Evolutionary conservation across 2,113 vertebrate genomes (phyloP), one percentile per base, ranked within the genome.

Genomic region (Rhea pennata): DNA sequence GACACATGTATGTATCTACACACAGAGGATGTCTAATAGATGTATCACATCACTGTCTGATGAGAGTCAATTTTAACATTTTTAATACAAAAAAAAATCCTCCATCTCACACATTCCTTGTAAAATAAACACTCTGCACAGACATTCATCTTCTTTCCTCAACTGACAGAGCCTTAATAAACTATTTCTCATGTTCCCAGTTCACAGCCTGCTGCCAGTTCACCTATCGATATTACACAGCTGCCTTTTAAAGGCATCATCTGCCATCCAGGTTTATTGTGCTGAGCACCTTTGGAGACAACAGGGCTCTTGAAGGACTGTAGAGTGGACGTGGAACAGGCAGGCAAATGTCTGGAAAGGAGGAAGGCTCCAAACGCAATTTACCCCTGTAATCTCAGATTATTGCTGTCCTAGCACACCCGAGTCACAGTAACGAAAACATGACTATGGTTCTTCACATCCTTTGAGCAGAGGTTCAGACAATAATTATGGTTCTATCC

Each of bases 391-490:
- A 72, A 69, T 13, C 10, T 40, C 39, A 4, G 5, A 10, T 64
- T 33, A 79, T 44, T 62, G 39, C 75, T 84, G 29, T 40, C 27
- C 44, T 59, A 59, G 33, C 46, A 39, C 3, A 20, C 22, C 23
- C 0, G 0, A 24, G 36, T 20, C n/a, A 31, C 1, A 3, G 53
- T 22, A 83, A 75, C 53, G 54, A 12, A 31, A 76, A 12, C 7
- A 20, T 2, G 5, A 20, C 4, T 42, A 40, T 20, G 42, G 40
- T 3, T 77, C 66, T 65, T 89, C n/a, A 3, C 1, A 24, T 50
- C 23, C 36, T 31, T 40, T 17, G n/a, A 73, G 59, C n/a, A 88
- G 20, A 66, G 44, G 11, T 69, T 61, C 33, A 74, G 42, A 65
- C 2, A 10, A 31, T 66, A 54, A 53, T 6, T 11, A 27, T 5